phyloP scores from a whole-genome alignment of 2,113 vertebrate genomes.

The Hucho hucho region DNA sequence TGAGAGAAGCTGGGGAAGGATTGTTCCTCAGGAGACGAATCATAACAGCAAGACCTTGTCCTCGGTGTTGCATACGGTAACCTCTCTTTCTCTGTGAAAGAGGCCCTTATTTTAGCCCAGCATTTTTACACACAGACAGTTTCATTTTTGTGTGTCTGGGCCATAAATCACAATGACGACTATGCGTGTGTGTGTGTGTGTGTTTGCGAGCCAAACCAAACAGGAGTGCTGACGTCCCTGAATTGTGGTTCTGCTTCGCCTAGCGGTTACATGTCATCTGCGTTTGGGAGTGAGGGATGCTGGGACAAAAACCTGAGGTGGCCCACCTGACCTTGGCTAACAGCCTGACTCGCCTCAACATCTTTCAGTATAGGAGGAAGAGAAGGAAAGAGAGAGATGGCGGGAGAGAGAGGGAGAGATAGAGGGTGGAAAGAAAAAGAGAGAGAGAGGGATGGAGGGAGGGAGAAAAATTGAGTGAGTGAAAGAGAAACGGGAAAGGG shows the following conservation, averaged over 20 bases:
- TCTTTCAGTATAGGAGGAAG: neutral
- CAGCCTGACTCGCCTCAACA: neutral
- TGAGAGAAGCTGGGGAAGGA: conserved; percentile 21
- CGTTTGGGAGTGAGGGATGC: conserved; percentile 24
- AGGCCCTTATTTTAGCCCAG: conserved; percentile 12
- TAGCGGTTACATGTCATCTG: conserved; percentile 25
- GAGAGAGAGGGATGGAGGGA: neutral
- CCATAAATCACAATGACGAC: conserved; percentile 55
- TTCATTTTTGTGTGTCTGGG: conserved; percentile 42
- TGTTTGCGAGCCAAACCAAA: conserved; percentile 48
- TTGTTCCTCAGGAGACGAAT: conserved; percentile 39
- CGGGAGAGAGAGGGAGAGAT: neutral
- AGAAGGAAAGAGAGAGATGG: neutral
- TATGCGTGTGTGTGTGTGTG: conserved; percentile 13
- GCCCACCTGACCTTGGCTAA: conserved; percentile 45
- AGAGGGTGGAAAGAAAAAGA: neutral
- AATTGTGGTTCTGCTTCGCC: conserved; percentile 44
- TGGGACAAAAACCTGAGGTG: conserved; percentile 27
- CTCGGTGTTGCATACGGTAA: neutral
- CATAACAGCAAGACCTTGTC: conserved; percentile 32
- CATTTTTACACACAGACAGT: conserved; percentile 31
- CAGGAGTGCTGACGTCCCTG: conserved; percentile 49
- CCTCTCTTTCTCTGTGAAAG: conserved; percentile 22
- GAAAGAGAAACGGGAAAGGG: neutral
- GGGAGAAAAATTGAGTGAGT: neutral